Base-by-base conservation (phyloP, 1,140 invertebrate species). In the Riptortus pedestris region DNA sequence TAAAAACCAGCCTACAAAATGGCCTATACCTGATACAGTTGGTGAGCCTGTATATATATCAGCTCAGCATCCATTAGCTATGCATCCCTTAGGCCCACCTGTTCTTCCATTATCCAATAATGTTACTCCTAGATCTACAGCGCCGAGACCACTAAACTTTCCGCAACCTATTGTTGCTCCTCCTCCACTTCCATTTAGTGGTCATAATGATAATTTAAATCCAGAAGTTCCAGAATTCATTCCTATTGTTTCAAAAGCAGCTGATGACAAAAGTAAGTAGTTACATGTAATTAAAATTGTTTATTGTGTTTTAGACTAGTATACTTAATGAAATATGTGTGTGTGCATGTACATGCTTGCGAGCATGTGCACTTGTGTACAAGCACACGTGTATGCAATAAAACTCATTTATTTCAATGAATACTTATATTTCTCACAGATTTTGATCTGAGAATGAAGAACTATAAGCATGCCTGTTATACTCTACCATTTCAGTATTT, bases 221-320 rank as follows among this genome's bases (percentile, higher is more conserved):
- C 88, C 88, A 4, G 83, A 92, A 75, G 89, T 92, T 20, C 86
- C 89, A 16, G 88, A 91, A 76, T 92, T 92, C 74, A 77, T 92
- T 64, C 89, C 90, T 1, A 66, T 69, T 28, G 45, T 11, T 59
- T 28, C 62, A 65, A 59, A 65, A 60, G 22, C 29, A 22, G 51
- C 16, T 55, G 28, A 26, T 29, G 27, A 57, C n/a, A 33, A 24
- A 20, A 24, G 1, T 55, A 22, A 16, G 1, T 27, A 26, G 2
- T 24, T 24, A 24, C 24, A 24, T 26, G 24, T 26, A 11, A 22
- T 55, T 55, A 20, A 22, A 4, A 20, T 52, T n/a, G 45, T 18
- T 11, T 18, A 16, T 11, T 48, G 18, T n/a, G n/a, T n/a, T n/a
- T n/a, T n/a, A n/a, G n/a, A n/a, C n/a, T n/a, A n/a, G n/a, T n/a